Evolutionary conservation across 2,113 vertebrate species (phyloP).

Genomic region (Hemichromis elongatus): DNA sequence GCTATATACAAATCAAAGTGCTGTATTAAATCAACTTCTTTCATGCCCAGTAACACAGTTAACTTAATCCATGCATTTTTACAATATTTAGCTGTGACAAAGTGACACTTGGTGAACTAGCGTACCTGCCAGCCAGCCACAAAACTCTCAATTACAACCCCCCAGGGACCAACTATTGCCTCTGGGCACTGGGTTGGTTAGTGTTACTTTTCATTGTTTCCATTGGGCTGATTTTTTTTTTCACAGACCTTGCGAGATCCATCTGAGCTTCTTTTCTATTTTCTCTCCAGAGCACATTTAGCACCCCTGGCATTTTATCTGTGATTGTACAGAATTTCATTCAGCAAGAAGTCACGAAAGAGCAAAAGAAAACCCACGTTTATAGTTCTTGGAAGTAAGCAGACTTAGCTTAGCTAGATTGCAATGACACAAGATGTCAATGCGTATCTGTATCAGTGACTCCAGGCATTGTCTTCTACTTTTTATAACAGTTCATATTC

Average conservation of each 20-base stretch:
- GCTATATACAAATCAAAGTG: neutral
- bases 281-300: neutral
- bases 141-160: neutral
- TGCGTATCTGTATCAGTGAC: neutral
- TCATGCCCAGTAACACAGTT: neutral
- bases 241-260: neutral
- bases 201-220: neutral
- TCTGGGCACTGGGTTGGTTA: neutral
- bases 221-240: neutral
- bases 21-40: neutral
- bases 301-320: neutral
- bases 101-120: neutral
- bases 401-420: neutral
- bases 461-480: neutral
- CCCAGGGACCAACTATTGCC: neutral
- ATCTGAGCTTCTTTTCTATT: neutral
- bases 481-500: neutral
- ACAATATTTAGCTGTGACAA: neutral
- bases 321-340: neutral
- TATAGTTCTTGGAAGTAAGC: neutral
- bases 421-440: neutral
- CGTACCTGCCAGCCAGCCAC: neutral
- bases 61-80: neutral
- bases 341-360: fast-evolving
- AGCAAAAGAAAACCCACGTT: neutral